phyloP scores from a whole-genome alignment of 2,888 invertebrate genomes.

The Drosophila trichaetosa region DNA sequence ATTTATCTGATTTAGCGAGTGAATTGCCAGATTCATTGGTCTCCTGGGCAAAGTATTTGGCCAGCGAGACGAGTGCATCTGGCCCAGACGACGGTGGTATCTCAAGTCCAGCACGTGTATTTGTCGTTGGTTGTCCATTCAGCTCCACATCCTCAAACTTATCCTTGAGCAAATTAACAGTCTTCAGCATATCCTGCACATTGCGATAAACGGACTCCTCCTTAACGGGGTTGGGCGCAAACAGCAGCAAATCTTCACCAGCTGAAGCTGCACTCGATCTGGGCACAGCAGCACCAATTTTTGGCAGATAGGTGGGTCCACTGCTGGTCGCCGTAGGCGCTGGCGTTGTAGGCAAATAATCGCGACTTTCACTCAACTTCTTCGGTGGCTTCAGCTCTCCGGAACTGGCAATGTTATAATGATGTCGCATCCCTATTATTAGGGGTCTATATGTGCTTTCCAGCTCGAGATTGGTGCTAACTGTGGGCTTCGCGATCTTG shows the following conservation, averaged over 20 bases:
- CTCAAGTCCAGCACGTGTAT: slow-evolving; percentile 88
- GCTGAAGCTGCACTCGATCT: slow-evolving; percentile 60
- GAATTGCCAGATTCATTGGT: slow-evolving; percentile 81
- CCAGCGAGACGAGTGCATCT: slow-evolving; percentile 91
- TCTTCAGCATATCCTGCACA: slow-evolving; percentile 89
- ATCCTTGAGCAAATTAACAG: slow-evolving; percentile 87
- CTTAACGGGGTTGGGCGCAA: slow-evolving; percentile 73
- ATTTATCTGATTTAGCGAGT: slow-evolving; percentile 59
- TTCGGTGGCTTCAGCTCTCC: slow-evolving; percentile 58
- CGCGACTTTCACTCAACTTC: slow-evolving; percentile 55
- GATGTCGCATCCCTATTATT: slow-evolving; percentile 76
- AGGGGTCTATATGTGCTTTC: slow-evolving; percentile 73
- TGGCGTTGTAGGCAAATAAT: slow-evolving; percentile 66
- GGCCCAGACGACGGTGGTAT: slow-evolving; percentile 91
- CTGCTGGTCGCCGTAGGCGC: slow-evolving; percentile 69
- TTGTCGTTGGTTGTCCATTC: slow-evolving; percentile 85
- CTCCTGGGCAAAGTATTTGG: slow-evolving; percentile 90
- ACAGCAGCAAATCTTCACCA: slow-evolving; percentile 70
- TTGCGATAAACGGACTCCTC: slow-evolving; percentile 87
- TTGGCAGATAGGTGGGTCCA: slow-evolving; percentile 83
- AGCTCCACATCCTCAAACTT: slow-evolving; percentile 83
- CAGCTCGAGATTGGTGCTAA: slow-evolving; percentile 44
- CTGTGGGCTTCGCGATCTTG: slow-evolving; percentile 58
- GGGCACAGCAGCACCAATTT: slow-evolving; percentile 52
- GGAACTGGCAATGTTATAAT: slow-evolving; percentile 69